phyloP scores from a whole-genome alignment of 1,140 invertebrate species.

The Archivesica marissinica region DNA sequence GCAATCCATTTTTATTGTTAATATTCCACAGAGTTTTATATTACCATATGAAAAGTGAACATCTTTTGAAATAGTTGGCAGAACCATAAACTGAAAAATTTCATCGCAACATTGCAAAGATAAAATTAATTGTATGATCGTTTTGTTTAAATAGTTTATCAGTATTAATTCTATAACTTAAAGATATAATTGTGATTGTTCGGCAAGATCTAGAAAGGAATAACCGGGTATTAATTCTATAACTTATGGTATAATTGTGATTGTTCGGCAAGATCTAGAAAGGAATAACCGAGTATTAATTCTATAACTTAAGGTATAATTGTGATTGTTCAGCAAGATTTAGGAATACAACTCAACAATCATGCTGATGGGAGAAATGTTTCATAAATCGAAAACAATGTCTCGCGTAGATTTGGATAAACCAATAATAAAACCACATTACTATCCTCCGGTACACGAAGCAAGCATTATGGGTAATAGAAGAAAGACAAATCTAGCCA shows the following conservation, averaged over 20 bases:
- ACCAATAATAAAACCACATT: conserved; percentile 47
- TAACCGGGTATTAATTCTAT: neutral
- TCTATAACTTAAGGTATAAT: neutral
- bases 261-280: neutral
- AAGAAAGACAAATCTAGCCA: neutral
- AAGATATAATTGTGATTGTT: neutral
- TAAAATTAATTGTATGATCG: too few relatives aligned
- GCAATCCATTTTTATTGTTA: too few relatives aligned
- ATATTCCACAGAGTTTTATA: too few relatives aligned
- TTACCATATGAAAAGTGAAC: too few relatives aligned
- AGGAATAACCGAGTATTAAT: neutral
- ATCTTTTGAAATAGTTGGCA: too few relatives aligned
- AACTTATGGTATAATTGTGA: neutral
- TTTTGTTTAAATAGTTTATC: too few relatives aligned
- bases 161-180: too few relatives aligned
- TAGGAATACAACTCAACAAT: too few relatives aligned
- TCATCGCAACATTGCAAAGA: too few relatives aligned
- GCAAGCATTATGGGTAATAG: neutral
- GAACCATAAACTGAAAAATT: too few relatives aligned
- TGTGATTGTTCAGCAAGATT: neutral
- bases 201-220: neutral
- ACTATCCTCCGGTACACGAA: conserved; percentile 19
- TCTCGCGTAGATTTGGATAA: conserved; percentile 33
- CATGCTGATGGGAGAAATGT: neutral
- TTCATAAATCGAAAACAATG: conserved; percentile 14